Evolutionary conservation across 1,140 invertebrate species (phyloP).

Genomic region (Ostrea edulis): DNA sequence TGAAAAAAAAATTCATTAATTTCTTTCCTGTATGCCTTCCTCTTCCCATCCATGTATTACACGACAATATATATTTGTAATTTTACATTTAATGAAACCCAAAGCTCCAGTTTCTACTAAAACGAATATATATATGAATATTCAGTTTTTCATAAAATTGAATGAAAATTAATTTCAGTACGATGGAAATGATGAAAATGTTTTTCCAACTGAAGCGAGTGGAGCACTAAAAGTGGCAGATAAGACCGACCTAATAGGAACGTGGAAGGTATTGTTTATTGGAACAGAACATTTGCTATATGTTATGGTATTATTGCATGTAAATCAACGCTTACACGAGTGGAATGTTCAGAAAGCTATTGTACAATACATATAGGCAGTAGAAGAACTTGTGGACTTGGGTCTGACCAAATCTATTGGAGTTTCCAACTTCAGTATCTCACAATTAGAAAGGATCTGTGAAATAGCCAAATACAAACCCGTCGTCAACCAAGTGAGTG

Average conservation of each 20-base stretch:
- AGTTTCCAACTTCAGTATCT: slow-evolving; percentile 92
- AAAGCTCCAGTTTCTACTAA: no score
- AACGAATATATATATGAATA: no score
- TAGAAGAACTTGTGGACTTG: slow-evolving; percentile 87
- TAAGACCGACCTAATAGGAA: not conserved
- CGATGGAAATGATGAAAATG: not conserved
- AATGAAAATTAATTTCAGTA: not conserved
- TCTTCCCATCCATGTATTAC: no score
- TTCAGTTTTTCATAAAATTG: no score
- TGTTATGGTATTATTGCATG: not conserved
- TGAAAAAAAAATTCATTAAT: no score
- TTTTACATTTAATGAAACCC: no score
- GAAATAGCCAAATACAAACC: slow-evolving; percentile 86
- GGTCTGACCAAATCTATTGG: slow-evolving; percentile 89
- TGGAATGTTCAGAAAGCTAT: not conserved
- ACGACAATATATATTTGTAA: no score
- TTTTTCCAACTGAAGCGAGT: not conserved
- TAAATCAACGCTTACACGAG: not conserved
- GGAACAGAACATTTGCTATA: not conserved
- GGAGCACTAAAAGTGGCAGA: not conserved
- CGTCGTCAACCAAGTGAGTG: slow-evolving; percentile 81
- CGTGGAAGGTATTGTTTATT: not conserved
- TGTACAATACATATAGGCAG: slow-evolving; percentile 79
- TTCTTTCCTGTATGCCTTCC: no score
- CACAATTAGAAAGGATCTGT: slow-evolving; percentile 88